Conservation (phyloP, 2,888 invertebrate species). For the Diarsia brunnea region DNA sequence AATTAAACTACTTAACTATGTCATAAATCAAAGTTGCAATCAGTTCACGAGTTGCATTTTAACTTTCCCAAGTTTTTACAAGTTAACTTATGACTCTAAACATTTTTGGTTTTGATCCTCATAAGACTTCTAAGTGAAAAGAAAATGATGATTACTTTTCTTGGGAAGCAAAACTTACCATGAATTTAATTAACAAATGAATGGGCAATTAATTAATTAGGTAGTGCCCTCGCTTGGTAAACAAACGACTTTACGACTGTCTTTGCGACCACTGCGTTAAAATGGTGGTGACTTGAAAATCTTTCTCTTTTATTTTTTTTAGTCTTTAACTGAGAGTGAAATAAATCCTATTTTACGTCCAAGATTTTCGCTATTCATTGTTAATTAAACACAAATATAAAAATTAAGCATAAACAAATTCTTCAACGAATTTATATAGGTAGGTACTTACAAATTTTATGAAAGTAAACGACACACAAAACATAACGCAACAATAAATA, state of each 20-base stretch:
- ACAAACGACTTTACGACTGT: constrained; percentile 67
- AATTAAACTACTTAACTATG: too few species aligned
- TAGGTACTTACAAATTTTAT: too few species aligned
- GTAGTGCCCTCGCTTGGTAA: constrained; percentile 70
- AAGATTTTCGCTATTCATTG: background rate
- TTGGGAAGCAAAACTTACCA: constrained; percentile 59
- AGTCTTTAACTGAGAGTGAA: background rate
- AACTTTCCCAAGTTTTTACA: too few species aligned
- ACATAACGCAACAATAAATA: background rate
- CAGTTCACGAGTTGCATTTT: too few species aligned
- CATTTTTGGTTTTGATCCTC: constrained; percentile 14
- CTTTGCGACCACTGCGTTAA: constrained; percentile 24
- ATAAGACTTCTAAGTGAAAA: constrained; percentile 22
- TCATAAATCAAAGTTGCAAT: too few species aligned
- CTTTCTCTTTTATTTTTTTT: background rate
- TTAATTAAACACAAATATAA: too few species aligned
- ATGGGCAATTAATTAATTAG: constrained; percentile 78
- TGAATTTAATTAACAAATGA: constrained; percentile 78
- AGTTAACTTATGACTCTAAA: background rate
- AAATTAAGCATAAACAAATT: background rate
- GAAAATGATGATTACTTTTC: constrained; percentile 55
- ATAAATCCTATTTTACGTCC: background rate
- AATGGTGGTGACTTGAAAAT: constrained; percentile 11
- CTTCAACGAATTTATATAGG: too few species aligned
- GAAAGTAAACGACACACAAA: constrained; percentile 1